Percentiles rank a stretch among this genome's conserved stretches.
Evolutionary conservation across 2,797 vertebrate genomes (phyloP).

Genomic region (Cetoscarus ocellatus): DNA sequence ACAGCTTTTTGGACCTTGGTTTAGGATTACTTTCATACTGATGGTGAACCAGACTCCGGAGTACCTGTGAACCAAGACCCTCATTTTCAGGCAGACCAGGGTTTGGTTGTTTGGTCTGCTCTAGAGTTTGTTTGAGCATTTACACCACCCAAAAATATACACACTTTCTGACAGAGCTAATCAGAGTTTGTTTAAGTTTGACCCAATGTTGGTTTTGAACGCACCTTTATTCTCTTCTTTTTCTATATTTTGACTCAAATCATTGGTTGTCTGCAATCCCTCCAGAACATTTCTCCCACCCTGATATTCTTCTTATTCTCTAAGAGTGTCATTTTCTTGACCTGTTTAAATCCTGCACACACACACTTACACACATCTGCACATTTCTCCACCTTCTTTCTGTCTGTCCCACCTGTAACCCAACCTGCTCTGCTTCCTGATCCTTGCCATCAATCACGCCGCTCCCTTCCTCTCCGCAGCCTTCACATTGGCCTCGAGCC

Average conservation of each 20-base stretch:
- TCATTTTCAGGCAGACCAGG: no score
- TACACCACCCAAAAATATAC: no score
- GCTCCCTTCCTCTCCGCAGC: slow-evolving; percentile 59
- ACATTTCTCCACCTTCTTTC: slow-evolving; percentile 2
- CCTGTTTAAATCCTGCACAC: neutral
- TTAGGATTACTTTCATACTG: no score
- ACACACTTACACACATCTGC: neutral
- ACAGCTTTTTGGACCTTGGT: no score
- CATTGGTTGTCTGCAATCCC: slow-evolving; percentile 6
- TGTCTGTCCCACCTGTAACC: slow-evolving; percentile 53
- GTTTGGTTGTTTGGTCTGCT: no score
- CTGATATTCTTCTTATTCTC: slow-evolving; percentile 19
- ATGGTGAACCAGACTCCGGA: no score
- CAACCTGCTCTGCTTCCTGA: slow-evolving; percentile 64
- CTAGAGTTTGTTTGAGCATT: no score
- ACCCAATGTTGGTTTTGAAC: no score
- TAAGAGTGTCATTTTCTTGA: neutral
- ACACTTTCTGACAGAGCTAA: no score
- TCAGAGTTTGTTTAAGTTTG: no score
- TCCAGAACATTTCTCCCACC: slow-evolving; percentile 19
- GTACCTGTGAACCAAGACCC: no score
- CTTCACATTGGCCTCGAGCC: slow-evolving; percentile 63
- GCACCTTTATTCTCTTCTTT: neutral
- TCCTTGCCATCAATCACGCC: slow-evolving; percentile 76
- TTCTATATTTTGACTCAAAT: slow-evolving; percentile 27